Evolutionary conservation across 2,113 vertebrate genomes (phyloP), one percentile per base, ranked within the genome.

Genomic region (Tyrannus savana): DNA sequence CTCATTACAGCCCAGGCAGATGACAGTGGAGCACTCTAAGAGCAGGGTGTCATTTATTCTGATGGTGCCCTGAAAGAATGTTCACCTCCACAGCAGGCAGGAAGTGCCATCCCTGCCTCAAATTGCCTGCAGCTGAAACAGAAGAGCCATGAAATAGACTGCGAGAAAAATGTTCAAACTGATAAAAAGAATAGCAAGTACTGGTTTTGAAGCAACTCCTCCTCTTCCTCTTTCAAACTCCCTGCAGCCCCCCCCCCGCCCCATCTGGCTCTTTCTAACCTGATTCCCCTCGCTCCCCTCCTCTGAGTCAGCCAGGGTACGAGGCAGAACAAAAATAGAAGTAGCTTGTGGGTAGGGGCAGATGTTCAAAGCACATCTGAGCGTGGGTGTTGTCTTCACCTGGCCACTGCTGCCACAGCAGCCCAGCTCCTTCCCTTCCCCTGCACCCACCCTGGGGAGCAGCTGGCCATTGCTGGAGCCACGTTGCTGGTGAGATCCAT

Each of bases 61-160:
- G 95, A 83, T 94, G 90, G 76, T 80, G 88, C 85, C 82, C 83
- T 7, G 23, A 88, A 96, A 92, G 81, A 78, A 80, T 78, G 79
- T 8, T 67, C 93, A 60, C 85, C 91, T 72, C 92, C 52, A 25
- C 0, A 33, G 71, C 27, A 7, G 89, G 75, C 91, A 93, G 95
- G 92, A 96, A 93, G 90, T 33, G 60, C 77, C 82, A 35, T 72
- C 90, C 50, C 73, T 78, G 81, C 89, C 95, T 78, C 87, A 17
- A 12, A 69, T 18, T 23, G 91, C 93, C 95, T 76, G 89, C 67
- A 91, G 59, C 84, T 92, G 68, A 77, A 89, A 77, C 58, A 79
- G 81, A 86, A 86, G 80, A 56, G 49, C 49, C 24, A 3, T 25
- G 46, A 85, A 78, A 81, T 49, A 79, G 44, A 1, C 74, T 17